A percentile compares a stretch with the other conserved stretches of the same genome.
Conservation (phyloP, 1,140 invertebrate genomes). For the Aphelenchoides besseyi region DNA sequence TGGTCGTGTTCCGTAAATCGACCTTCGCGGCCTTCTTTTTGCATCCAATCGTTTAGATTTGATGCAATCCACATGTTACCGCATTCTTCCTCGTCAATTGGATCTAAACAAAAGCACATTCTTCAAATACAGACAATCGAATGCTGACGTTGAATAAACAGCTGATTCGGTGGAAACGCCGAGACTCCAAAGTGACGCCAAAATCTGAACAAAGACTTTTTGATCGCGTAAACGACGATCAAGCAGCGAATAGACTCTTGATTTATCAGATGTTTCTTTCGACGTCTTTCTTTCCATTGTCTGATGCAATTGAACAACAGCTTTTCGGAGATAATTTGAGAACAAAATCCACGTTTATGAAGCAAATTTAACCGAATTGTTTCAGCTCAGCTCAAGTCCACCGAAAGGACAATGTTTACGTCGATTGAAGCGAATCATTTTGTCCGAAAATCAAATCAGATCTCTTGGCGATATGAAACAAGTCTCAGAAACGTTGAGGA, state of each 20-base stretch:
- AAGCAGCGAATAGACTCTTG: not conserved
- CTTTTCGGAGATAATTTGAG: not conserved
- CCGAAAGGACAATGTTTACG: constrained; percentile 15
- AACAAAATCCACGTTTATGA: not conserved
- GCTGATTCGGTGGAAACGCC: too few species aligned
- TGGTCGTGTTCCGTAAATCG: too few species aligned
- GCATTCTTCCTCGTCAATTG: too few species aligned
- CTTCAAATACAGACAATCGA: too few species aligned
- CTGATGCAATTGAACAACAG: not conserved
- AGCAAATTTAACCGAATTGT: not conserved
- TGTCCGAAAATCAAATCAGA: constrained; percentile 4
- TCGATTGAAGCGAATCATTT: not conserved
- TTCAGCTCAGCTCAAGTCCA: constrained; percentile 20
- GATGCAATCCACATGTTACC: too few species aligned
- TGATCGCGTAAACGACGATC: not conserved
- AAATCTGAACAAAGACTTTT: not conserved
- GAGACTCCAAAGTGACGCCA: not conserved
- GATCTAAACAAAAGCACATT: too few species aligned
- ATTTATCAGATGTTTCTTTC: too few species aligned
- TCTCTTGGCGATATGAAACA: constrained; percentile 17
- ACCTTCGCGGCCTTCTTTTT: too few species aligned
- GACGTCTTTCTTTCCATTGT: too few species aligned
- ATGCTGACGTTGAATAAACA: too few species aligned
- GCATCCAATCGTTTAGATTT: too few species aligned
- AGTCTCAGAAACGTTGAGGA: constrained; percentile 6